Evolutionary conservation across 2,113 vertebrate species (phyloP).

Genomic region (Emberiza fucata): DNA sequence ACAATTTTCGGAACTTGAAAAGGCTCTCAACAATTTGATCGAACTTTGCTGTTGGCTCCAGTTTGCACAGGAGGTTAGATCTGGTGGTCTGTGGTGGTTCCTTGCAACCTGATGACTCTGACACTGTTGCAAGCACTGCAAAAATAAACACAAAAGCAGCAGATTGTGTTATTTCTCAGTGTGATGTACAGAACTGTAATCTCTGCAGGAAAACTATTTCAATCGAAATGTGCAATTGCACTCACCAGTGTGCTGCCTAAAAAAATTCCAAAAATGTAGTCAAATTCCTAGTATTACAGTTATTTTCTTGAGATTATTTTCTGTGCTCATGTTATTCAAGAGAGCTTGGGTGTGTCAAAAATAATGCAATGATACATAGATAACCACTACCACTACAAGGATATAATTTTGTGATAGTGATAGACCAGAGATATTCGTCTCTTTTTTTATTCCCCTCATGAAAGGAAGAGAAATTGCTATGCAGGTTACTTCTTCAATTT

Average conservation of each 20-base stretch:
- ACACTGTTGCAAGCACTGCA: background rate
- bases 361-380: background rate
- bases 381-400: background rate
- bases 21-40: background rate
- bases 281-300: background rate
- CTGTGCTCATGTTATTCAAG: background rate
- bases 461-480: background rate
- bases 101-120: background rate
- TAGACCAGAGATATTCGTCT: background rate
- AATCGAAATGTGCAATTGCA: background rate
- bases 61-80: background rate
- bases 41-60: background rate
- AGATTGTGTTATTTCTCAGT: background rate
- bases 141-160: background rate
- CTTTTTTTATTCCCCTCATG: background rate
- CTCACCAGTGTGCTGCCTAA: background rate
- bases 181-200: background rate
- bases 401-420: background rate
- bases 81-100: background rate
- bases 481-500: background rate
- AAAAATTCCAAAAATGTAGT: background rate
- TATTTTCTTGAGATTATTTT: background rate
- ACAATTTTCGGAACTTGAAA: background rate
- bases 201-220: background rate
- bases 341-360: background rate